These are phyloP conservation scores for Amazona finschi DNA, from an alignment of 2,797 vertebrate species.

Conservation along the genomic window DNA sequence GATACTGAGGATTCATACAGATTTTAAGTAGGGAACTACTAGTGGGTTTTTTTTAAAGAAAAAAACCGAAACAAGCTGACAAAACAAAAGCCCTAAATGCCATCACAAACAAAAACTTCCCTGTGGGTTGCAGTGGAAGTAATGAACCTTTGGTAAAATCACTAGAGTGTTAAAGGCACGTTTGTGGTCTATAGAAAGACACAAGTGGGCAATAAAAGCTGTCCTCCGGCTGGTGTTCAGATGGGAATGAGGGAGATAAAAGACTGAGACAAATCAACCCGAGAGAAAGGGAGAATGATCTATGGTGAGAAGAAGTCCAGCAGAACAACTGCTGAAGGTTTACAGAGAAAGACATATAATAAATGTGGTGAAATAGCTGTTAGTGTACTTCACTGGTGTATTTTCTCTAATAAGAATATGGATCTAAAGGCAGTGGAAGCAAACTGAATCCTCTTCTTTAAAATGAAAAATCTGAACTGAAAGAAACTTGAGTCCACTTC, in stretches of 20 bases:
- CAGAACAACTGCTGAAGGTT: neutral
- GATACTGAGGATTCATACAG: neutral
- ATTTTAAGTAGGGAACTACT: neutral
- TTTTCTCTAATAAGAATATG: neutral
- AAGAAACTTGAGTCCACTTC: neutral
- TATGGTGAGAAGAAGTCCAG: neutral
- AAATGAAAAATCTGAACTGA: neutral
- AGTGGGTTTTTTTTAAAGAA: fast-evolving
- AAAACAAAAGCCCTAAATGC: neutral
- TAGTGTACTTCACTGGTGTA: neutral
- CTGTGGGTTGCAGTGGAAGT: neutral
- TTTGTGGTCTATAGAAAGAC: neutral
- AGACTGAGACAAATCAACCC: neutral
- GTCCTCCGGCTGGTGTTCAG: neutral
- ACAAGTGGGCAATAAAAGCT: neutral
- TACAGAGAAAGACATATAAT: neutral
- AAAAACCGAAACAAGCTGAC: neutral
- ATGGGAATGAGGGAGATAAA: neutral
- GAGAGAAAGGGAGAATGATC: neutral
- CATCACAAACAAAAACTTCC: neutral
- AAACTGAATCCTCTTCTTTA: neutral
- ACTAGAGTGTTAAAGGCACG: neutral
- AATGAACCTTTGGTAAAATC: neutral
- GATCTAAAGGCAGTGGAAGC: neutral
- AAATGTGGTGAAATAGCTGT: neutral